Evolutionary conservation across 1,140 invertebrate genomes (phyloP).

Genomic region (Drosophila murphyi): DNA sequence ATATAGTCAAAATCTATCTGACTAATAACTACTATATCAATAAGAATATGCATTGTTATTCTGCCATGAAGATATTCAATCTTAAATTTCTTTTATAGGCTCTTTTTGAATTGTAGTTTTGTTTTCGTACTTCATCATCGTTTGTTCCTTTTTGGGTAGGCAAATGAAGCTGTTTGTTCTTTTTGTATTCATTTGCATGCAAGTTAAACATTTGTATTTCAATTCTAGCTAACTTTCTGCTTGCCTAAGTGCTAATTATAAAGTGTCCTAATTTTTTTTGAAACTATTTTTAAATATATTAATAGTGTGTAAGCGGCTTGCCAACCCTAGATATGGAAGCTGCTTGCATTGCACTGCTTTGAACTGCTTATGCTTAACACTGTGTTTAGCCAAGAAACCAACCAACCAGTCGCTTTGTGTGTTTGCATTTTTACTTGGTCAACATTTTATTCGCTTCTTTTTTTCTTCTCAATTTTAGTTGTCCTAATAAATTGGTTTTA

Average conservation of each 20-base stretch:
- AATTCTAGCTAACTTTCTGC: neutral
- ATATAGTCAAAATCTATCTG: too few species aligned
- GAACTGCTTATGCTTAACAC: neutral
- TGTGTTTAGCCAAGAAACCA: conserved; percentile 6
- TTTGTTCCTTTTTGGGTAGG: conserved; percentile 59
- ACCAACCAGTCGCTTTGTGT: neutral
- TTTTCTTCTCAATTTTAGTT: neutral
- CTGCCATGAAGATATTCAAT: neutral
- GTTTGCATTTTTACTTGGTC: neutral
- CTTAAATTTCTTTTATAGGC: conserved; percentile 66
- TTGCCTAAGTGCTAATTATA: too few species aligned
- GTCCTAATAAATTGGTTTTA: conserved; percentile 9
- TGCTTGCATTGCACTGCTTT: conserved; percentile 16
- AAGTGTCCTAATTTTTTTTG: too few species aligned
- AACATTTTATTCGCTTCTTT: conserved; percentile 11
- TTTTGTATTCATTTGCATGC: conserved; percentile 51
- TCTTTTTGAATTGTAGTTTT: conserved; percentile 63
- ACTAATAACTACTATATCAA: too few species aligned
- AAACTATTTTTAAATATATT: too few species aligned
- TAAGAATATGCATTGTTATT: too few species aligned
- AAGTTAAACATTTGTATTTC: neutral
- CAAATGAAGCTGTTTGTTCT: conserved; percentile 28
- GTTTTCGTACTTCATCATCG: conserved; percentile 43
- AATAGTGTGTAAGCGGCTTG: too few species aligned
- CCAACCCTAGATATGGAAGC: neutral